Evolutionary conservation across 53 echinoderm and acorn worm genomes (phyloP).

Genomic region (Luidia sarsii): DNA sequence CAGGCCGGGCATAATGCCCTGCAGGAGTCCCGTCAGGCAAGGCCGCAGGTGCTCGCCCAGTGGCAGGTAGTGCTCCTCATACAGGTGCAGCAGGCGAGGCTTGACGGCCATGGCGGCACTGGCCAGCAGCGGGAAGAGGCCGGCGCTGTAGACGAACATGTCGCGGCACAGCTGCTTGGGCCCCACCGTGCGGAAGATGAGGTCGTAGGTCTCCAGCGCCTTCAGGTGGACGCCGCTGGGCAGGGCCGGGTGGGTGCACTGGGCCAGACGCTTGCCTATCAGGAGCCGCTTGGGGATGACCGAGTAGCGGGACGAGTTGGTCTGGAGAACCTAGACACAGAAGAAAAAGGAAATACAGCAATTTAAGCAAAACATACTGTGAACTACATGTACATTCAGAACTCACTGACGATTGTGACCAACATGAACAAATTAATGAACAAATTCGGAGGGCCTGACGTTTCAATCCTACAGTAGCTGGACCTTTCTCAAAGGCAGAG

Average conservation of each 20-base stretch:
- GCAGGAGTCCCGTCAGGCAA: constrained; percentile 86
- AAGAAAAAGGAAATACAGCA: no score
- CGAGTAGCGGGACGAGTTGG: constrained; percentile 77
- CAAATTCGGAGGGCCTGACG: no score
- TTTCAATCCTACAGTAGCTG: no score
- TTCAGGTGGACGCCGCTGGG: constrained; percentile 99
- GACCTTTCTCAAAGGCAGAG: no score
- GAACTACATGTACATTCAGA: no score
- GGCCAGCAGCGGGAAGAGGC: constrained; percentile 93
- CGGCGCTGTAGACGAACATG: constrained; percentile 98
- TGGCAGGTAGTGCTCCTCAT: constrained; percentile 97
- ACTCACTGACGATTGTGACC: no score
- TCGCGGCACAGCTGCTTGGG: constrained; percentile 94
- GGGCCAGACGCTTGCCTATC: constrained; percentile 96
- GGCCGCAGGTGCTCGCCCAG: constrained; percentile 94
- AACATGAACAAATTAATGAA: no score
- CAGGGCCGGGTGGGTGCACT: constrained; percentile 98
- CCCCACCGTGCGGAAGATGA: constrained; percentile 92
- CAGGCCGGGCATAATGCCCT: constrained; percentile 91
- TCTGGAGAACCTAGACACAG: constrained; percentile 81
- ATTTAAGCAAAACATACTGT: no score
- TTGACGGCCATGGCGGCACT: constrained; percentile 98
- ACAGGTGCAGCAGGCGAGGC: constrained; percentile 82
- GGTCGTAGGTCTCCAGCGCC: constrained; percentile 93
- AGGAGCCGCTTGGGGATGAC: constrained; percentile 93